phyloP scores from a whole-genome alignment of 1,140 invertebrate species.

The Listronotus bonariensis region DNA sequence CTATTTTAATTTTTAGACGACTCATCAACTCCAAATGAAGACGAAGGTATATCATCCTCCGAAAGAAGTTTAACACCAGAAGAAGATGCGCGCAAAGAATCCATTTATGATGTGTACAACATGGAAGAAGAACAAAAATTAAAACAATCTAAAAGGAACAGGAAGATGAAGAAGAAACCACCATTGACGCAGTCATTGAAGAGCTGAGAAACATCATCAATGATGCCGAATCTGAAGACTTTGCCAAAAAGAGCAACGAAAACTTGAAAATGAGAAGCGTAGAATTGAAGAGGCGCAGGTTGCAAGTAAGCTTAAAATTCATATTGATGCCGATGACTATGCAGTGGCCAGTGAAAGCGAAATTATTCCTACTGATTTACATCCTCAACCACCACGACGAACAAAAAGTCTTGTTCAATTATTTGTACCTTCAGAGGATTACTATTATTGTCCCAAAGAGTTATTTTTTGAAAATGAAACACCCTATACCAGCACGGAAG shows the following conservation, averaged over 20 bases:
- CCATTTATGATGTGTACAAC: constrained; percentile 66
- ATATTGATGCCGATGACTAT: constrained; percentile 46
- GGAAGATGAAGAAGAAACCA: constrained; percentile 78
- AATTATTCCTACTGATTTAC: constrained; percentile 65
- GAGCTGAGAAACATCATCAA: constrained; percentile 83
- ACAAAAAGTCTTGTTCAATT: constrained; percentile 56
- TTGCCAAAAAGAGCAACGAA: constrained; percentile 57
- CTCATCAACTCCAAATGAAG: constrained; percentile 80
- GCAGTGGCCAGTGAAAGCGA: constrained; percentile 58
- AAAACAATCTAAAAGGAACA: constrained; percentile 47
- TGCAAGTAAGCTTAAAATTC: constrained; percentile 47
- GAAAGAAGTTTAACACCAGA: constrained; percentile 75
- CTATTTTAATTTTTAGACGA: constrained; percentile 50
- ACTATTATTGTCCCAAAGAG: constrained; percentile 58
- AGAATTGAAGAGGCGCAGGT: constrained; percentile 45
- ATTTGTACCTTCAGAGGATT: constrained; percentile 57
- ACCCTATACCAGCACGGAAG: constrained; percentile 66
- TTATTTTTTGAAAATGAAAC: constrained; percentile 70
- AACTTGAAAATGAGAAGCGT: constrained; percentile 55
- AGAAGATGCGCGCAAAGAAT: constrained; percentile 62
- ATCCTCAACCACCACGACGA: constrained; percentile 65
- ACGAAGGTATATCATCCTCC: constrained; percentile 84
- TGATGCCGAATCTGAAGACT: constrained; percentile 77
- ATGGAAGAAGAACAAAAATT: constrained; percentile 59
- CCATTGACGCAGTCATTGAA: constrained; percentile 86